Base-by-base conservation (phyloP, 2,888 invertebrate species). In the Callyntrura guangdongensis region DNA sequence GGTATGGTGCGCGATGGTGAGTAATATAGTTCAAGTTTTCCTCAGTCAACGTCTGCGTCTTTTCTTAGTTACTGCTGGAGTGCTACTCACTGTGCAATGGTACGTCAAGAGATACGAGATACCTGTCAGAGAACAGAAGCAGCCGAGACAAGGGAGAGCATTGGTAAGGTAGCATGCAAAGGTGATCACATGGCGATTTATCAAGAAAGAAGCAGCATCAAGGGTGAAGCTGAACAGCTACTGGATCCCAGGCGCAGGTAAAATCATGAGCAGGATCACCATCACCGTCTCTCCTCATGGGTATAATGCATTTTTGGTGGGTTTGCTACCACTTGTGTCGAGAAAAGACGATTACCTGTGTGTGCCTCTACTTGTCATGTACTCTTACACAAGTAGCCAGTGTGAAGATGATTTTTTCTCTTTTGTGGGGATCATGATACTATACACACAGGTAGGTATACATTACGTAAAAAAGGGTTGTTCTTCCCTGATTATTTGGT, bases 151-250 rank as follows among this genome's bases (percentile, higher is more conserved):
- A 4, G 12, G 8, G 11, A 6, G 45, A 4, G 6, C 12, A 20
- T 36, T 17, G 17, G 6, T n/a, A 45, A 45, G 8, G 72, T 36
- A 72, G 45, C 36, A 14, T 45, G n/a, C 14, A 12, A 59, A 86
- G 92, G 89, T 92, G 92, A 92, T 93, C 92, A 93, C 93, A 93
- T 92, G 93, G 91, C 90, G 92, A 93, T 91, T 89, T 92, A 87
- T 92, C 87, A 91, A 93, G 91, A 67, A 67, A 59, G 17, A 25
- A 67, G 64, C 5, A n/a, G 9, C n/a, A n/a, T 25, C n/a, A 67
- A 11, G 8, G 9, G 22, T 64, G 9, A 25, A n/a, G n/a, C 69
- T 25, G 14, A 22, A n/a, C 53, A 91, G 92, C 92, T 93, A 93
- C 93, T 93, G 93, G 93, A 92, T 92, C 92, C 90, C 91, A 91